phyloP scores from a whole-genome alignment of 2,888 invertebrate species.

The Liodrosophila aerea region DNA sequence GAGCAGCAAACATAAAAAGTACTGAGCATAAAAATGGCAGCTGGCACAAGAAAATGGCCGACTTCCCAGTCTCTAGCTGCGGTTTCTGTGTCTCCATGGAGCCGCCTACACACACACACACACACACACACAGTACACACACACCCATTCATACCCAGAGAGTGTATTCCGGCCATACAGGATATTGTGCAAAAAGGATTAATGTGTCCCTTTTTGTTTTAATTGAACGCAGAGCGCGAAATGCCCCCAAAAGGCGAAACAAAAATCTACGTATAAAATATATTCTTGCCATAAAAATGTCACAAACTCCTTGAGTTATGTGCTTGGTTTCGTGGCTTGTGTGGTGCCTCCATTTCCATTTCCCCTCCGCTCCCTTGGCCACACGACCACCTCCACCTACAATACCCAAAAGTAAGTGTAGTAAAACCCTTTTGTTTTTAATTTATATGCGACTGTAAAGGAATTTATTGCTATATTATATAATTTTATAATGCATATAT shows the following conservation, averaged over 20 bases:
- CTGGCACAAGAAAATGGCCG: slow-evolving; percentile 76
- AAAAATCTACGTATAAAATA: slow-evolving; percentile 72
- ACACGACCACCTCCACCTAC: not conserved
- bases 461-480: slow-evolving; percentile 74
- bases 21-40: slow-evolving; percentile 75
- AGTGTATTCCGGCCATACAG: slow-evolving; percentile 53
- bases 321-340: slow-evolving; percentile 64
- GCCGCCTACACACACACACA: too few species aligned
- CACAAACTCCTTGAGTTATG: slow-evolving; percentile 77
- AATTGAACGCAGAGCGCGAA: slow-evolving; percentile 60
- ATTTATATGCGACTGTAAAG: slow-evolving; percentile 60
- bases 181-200: slow-evolving; percentile 77
- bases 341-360: slow-evolving; percentile 40
- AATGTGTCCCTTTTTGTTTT: slow-evolving; percentile 70
- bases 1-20: slow-evolving; percentile 49
- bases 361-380: slow-evolving; percentile 5
- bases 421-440: slow-evolving; percentile 71
- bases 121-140: too few species aligned
- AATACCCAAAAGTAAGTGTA: slow-evolving; percentile 7
- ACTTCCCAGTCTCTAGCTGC: slow-evolving; percentile 10
- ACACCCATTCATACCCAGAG: too few species aligned
- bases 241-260: slow-evolving; percentile 61
- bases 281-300: slow-evolving; percentile 75
- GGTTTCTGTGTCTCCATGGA: not conserved
- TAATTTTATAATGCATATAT: slow-evolving; percentile 42